Percentiles rank a stretch among this genome's conserved stretches.
Conservation (phyloP, 2,113 vertebrate species). For the Cyprinodon tularosa region DNA sequence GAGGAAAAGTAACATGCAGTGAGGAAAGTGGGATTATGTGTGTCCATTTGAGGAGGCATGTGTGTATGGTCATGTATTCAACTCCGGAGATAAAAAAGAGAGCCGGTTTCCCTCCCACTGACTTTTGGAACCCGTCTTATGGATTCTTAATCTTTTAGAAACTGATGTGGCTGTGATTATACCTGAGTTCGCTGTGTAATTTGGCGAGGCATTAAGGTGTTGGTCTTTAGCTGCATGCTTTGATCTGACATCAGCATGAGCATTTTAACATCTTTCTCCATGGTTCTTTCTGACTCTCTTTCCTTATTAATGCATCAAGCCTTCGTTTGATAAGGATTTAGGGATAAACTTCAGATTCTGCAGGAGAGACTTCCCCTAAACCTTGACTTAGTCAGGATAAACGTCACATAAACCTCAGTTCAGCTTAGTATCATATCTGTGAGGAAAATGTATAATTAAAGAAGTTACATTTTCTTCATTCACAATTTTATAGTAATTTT, state of each 20-base stretch:
- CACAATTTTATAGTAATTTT: conserved; percentile 8
- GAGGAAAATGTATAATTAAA: neutral
- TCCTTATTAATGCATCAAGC: conserved; percentile 25
- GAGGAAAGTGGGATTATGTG: neutral
- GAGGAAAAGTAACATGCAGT: neutral
- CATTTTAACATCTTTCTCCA: conserved; percentile 19
- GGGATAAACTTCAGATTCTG: conserved; percentile 9
- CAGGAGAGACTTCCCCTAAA: conserved; percentile 29
- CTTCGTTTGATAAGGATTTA: conserved; percentile 37
- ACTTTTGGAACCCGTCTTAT: conserved; percentile 46
- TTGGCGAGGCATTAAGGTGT: conserved; percentile 31
- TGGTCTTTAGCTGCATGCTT: conserved; percentile 12
- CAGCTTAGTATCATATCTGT: conserved; percentile 8
- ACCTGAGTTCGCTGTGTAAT: conserved; percentile 31
- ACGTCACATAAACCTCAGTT: conserved; percentile 34
- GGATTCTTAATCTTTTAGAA: conserved; percentile 53
- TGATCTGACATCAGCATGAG: conserved; percentile 28
- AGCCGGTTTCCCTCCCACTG: conserved; percentile 34
- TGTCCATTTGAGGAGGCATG: too few relatives aligned
- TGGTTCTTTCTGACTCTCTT: neutral
- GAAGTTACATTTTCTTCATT: conserved; percentile 6
- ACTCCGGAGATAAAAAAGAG: conserved; percentile 6
- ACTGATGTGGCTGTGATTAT: conserved; percentile 46
- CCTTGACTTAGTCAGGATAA: conserved; percentile 50
- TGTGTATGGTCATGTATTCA: conserved; percentile 10